Base-by-base conservation (phyloP, 2,113 vertebrate species). In the Proterorhinus semilunaris region DNA sequence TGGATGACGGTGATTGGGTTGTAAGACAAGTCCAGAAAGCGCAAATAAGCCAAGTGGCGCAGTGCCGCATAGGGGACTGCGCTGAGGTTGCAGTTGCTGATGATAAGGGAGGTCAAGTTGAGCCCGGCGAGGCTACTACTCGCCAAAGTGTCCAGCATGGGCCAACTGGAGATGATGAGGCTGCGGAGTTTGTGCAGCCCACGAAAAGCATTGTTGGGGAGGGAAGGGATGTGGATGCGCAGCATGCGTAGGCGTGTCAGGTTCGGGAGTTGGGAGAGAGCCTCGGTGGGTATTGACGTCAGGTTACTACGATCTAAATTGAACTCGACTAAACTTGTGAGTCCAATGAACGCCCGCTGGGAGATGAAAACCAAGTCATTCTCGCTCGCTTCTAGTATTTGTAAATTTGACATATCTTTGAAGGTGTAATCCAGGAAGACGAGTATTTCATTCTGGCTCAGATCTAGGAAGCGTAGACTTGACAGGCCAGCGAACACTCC, bases 401-500 rank as follows among this genome's bases (percentile, higher is more conserved):
- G 87, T 8, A 98, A 87, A 62, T 76, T 93, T 43, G 64, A 45
- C 64, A 95, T 86, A 47, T 94, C 94, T 62, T 84, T 82, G 77
- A 97, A 97, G 8, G 95, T 93, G 53, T 93, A 92, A 50, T 97
- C 96, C 58, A 96, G 85, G 69, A 97, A 94, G 43, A 97, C 91
- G 53, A 96, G 93, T 12, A 97, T 94, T 83, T 95, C 93, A 71
- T 97, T 97, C 69, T 94, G 90, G 61, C 96, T 94, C 53, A 96
- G 77, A 72, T 96, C 95, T 21, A 97, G 87, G 63, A 90, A 72
- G 0, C 86, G 91, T 55, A 96, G 92, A 72, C 80, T 86, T 0
- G 92, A 71, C 11, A 96, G 82, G 2, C 94, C 94, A 0, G 93
- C 88, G 65, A 97, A 95, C 48, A 95, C 90, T 1, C 95, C 95